Percentiles rank a stretch among this genome's conserved stretches.
These are phyloP conservation scores for Amphipoea lucens DNA, from an alignment of 2,888 invertebrate species.

Conservation along the genomic window DNA sequence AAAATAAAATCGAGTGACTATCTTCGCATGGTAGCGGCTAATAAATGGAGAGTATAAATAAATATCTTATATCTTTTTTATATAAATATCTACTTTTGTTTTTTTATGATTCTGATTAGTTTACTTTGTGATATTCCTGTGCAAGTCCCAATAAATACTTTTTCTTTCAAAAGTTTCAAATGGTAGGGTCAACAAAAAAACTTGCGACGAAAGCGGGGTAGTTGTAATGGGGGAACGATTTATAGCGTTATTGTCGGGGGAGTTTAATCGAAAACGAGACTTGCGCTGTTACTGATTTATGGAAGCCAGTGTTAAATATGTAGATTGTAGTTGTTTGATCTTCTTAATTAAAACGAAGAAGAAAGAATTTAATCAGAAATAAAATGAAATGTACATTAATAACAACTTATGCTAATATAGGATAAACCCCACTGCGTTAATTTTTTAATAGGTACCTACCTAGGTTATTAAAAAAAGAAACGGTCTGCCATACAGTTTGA, in stretches of 20 bases:
- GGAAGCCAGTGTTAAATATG: constrained; percentile 50
- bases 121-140: background rate
- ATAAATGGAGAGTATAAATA: too few species aligned
- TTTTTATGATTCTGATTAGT: background rate
- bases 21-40: too few species aligned
- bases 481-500: too few species aligned
- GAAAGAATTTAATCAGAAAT: background rate
- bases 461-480: too few species aligned
- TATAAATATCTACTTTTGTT: background rate
- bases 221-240: constrained; percentile 62
- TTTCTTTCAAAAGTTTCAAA: constrained; percentile 10
- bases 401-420: too few species aligned
- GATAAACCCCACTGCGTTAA: too few species aligned
- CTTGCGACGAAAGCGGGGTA: constrained; percentile 47
- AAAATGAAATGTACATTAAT: background rate
- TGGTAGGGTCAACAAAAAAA: constrained; percentile 63
- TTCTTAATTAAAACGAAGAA: constrained; percentile 1
- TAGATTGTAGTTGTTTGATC: constrained; percentile 41
- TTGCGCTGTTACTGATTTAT: constrained; percentile 62
- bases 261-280: constrained; percentile 65
- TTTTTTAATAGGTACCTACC: too few species aligned
- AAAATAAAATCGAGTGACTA: too few species aligned
- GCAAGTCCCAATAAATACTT: background rate
- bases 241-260: constrained; percentile 63
- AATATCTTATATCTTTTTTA: too few species aligned